Percentiles rank a stretch among this genome's conserved stretches.
phyloP scores from a whole-genome alignment of 2,797 vertebrate genomes.

The Neomorphus geoffroyi region DNA sequence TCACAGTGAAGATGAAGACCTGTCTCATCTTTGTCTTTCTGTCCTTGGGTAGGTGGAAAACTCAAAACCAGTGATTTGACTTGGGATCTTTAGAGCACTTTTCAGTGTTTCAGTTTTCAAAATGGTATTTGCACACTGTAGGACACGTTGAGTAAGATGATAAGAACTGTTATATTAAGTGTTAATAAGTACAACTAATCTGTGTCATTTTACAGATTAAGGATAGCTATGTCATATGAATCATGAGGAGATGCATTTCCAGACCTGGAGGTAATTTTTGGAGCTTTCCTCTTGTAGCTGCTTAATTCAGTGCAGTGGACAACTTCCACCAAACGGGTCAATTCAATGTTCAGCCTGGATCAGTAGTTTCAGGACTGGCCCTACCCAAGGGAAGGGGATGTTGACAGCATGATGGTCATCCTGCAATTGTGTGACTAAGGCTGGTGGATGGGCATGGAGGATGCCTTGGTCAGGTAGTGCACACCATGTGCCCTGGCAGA shows the following conservation, averaged over 20 bases:
- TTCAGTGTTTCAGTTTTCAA: background rate
- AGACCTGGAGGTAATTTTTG: background rate
- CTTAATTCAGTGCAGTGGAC: background rate
- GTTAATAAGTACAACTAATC: background rate
- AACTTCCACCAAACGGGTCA: background rate
- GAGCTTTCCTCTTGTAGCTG: background rate
- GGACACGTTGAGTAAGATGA: background rate
- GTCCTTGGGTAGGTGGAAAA: slow-evolving; percentile 79
- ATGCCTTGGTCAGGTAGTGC: fast-evolving
- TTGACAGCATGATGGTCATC: background rate
- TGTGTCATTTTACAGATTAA: background rate
- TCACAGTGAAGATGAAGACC: slow-evolving; percentile 70
- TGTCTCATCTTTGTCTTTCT: slow-evolving; percentile 69
- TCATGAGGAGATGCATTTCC: background rate
- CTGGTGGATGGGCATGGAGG: background rate
- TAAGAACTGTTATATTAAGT: background rate
- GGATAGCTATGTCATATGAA: background rate
- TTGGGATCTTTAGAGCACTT: background rate
- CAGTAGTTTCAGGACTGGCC: background rate
- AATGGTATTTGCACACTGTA: background rate
- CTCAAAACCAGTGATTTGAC: slow-evolving; percentile 53
- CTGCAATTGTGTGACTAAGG: background rate
- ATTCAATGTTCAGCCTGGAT: background rate
- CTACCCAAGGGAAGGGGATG: background rate
- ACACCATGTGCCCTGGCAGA: background rate